phyloP scores from a whole-genome alignment of 1,140 invertebrate species.

The Phymorhynchus buccinoides region DNA sequence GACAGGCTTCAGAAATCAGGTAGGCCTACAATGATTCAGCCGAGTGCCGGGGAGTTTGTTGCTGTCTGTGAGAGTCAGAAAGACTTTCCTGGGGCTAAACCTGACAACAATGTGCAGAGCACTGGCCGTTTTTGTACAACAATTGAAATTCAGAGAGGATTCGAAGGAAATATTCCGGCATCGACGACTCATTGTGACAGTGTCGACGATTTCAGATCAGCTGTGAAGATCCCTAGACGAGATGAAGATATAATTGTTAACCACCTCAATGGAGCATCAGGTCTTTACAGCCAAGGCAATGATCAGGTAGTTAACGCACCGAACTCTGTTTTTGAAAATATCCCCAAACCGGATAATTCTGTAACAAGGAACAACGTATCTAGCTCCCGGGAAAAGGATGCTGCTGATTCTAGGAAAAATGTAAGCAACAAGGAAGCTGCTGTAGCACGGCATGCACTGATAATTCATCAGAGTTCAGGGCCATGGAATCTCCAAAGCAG shows the following conservation, averaged over 20 bases:
- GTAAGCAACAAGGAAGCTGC: background rate
- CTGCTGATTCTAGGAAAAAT: background rate
- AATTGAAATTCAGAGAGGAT: background rate
- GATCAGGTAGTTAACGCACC: background rate
- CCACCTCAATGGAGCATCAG: background rate
- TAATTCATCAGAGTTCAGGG: background rate
- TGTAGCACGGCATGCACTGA: background rate
- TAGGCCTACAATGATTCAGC: background rate
- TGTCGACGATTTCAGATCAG: background rate
- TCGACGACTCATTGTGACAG: background rate
- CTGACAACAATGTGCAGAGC: background rate
- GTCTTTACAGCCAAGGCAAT: background rate
- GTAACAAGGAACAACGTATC: background rate
- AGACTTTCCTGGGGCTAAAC: background rate
- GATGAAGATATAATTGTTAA: background rate
- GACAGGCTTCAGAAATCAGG: background rate
- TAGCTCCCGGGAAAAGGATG: background rate
- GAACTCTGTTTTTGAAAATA: background rate
- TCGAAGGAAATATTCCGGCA: background rate
- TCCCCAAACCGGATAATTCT: background rate
- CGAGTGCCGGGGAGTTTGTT: background rate
- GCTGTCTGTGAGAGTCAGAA: background rate
- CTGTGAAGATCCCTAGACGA: background rate
- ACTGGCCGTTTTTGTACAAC: background rate
- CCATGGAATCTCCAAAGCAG: background rate